Evolutionary conservation across 1,140 invertebrate species (phyloP), one percentile per base, ranked within the genome.

Genomic region (Grapholita molesta): DNA sequence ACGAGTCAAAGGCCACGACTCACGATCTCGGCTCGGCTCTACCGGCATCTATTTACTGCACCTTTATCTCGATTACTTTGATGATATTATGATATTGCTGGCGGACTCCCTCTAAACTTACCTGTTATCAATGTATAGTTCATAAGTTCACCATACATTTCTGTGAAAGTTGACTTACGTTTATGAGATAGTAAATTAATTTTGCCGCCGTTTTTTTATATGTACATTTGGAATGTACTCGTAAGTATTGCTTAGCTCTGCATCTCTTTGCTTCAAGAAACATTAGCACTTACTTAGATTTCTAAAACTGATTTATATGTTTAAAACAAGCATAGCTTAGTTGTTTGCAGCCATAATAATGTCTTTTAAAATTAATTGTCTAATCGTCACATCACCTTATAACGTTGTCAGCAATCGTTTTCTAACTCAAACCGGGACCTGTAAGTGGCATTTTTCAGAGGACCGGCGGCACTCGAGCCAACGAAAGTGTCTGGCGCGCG

Each of bases 401-500:
- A 18, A 32, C n/a, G 21, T 61, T 30, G 68, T 74, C 69, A 75
- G 64, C 68, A 64, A 68, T 67, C 30, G 71, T 70, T 65, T 64
- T 32, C 24, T 61, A 61, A 61, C 25, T 61, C 55, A 30, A 30
- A 61, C n/a, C 55, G 15, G 48, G 69, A 70, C 53, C 73, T 75
- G 79, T 68, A 75, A 79, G 76, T 78, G 74, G 64, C 71, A 77
- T 74, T 80, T 75, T 77, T 71, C 75, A 71, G 68, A 76, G 68
- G 69, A 74, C 70, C 71, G 77, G 66, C 57, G 52, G 30, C 35
- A 70, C n/a, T 68, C 70, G 55, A 61, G 55, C 67, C 69, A 74
- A 77, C 77, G 75, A 84, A 85, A 86, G 82, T 83, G 74, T 72
- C 82, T 90, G 88, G 88, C 86, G 52, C 48, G 61, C 53, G 52